Percentiles rank a stretch among this genome's conserved stretches.
These are phyloP conservation scores for Acleris holmiana DNA, from an alignment of 2,888 invertebrate species.

Conservation along the genomic window DNA sequence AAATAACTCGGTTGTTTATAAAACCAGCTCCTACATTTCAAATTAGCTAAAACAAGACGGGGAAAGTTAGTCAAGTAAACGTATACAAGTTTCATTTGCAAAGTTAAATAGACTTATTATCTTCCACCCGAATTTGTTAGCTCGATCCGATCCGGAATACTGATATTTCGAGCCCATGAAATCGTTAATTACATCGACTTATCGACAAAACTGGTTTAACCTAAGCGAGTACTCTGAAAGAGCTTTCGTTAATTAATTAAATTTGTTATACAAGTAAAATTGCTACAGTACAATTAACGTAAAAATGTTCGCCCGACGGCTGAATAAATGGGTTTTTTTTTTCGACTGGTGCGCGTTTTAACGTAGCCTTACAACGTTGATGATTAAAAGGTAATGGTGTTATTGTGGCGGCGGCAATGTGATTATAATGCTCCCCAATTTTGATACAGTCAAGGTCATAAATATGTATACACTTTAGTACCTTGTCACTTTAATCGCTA, in stretches of 20 bases:
- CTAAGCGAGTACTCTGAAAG: conserved; percentile 18
- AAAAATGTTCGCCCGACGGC: conserved; percentile 25
- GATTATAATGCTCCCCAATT: no score
- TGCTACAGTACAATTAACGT: conserved; percentile 33
- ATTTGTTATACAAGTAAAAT: conserved; percentile 29
- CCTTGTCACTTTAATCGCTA: no score
- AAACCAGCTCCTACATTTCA: conserved; percentile 7
- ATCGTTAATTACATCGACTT: conserved; percentile 23
- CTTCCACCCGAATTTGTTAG: neutral
- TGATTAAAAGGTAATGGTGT: conserved; percentile 24
- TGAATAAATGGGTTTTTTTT: conserved; percentile 31
- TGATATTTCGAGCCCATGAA: conserved; percentile 13
- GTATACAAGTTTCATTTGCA: conserved; percentile 21
- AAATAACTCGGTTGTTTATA: neutral
- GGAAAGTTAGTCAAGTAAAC: conserved; percentile 10
- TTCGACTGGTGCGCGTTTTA: conserved; percentile 13
- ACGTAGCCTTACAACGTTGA: conserved; percentile 25
- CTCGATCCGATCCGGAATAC: conserved; percentile 7
- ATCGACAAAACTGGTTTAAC: conserved; percentile 21
- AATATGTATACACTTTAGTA: no score
- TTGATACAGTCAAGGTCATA: no score
- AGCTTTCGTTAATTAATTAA: conserved; percentile 32
- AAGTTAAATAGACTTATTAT: conserved; percentile 24
- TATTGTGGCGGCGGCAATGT: neutral
- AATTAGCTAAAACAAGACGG: conserved; percentile 6